Percentiles rank a stretch among this genome's conserved stretches.
Conservation (phyloP, 2,113 vertebrate species). For the Chaetura pelagica region DNA sequence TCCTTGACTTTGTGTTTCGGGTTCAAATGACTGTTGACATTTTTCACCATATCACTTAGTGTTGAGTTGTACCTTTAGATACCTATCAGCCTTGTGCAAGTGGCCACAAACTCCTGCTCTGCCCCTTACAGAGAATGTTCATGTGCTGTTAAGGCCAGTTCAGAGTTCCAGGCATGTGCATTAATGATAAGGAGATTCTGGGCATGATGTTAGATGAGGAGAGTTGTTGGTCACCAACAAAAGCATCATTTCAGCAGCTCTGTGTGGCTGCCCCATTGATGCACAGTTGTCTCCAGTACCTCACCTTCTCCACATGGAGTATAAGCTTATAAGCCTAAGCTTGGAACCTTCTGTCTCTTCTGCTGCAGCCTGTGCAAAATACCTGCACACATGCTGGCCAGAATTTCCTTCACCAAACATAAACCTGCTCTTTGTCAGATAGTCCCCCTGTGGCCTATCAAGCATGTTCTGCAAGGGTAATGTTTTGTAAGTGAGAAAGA, state of each 20-base stretch:
- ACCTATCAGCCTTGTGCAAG: neutral
- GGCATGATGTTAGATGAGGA: neutral
- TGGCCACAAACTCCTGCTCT: fast-evolving
- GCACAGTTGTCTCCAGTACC: neutral
- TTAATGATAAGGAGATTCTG: neutral
- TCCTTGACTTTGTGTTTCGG: neutral
- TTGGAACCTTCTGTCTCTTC: neutral
- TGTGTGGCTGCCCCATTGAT: neutral
- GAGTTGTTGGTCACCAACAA: neutral
- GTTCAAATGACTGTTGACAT: neutral
- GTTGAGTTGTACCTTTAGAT: neutral
- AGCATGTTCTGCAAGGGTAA: neutral
- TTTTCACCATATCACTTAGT: neutral
- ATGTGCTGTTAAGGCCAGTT: neutral
- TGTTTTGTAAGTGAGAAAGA: neutral
- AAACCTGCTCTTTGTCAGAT: neutral
- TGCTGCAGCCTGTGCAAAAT: neutral
- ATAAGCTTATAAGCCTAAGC: fast-evolving
- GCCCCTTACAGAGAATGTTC: neutral
- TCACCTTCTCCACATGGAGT: neutral
- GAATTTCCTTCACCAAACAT: neutral
- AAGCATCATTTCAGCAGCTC: neutral
- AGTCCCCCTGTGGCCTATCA: neutral
- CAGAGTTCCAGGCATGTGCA: neutral
- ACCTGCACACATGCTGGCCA: neutral